Base-by-base conservation (phyloP, 2,113 vertebrate species). In the Pelobates fuscus region DNA sequence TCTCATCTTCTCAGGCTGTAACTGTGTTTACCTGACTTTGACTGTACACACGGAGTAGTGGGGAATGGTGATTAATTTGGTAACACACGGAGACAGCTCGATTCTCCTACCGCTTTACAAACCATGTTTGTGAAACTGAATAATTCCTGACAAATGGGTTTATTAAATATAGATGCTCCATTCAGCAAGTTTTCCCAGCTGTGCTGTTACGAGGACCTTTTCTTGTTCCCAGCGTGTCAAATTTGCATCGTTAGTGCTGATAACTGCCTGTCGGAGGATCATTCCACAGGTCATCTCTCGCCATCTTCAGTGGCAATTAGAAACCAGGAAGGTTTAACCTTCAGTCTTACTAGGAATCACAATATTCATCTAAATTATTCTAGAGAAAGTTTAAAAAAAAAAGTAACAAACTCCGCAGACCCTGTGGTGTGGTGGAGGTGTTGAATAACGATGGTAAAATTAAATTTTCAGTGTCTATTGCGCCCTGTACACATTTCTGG, bases 161-260 rank as follows among this genome's bases (percentile, higher is more conserved):
- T 66, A 74, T 74, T 26, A 74, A 74, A 66, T 74, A 74, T 74
- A 30, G 25, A 74, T 66, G 62, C n/a, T 21, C 14, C 0, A 20
- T 20, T 27, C 4, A 24, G 71, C 23, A n/a, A 20, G 61, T 1
- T 24, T 44, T 25, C 61, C 71, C 71, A 7, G 46, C 46, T 2
- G 29, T n/a, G 60, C 21, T 11, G 27, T 72, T 72, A 52, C 20
- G 24, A 15, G n/a, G 26, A 4, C 43, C 70, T 63, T 62, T 63
- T 24, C 20, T 62, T 17, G 41, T 59, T 25, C 69, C 46, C 24
- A 1, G 14, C 6, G 24, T 71, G 70, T 71, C 58, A 63, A 5
- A 29, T 7, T 11, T 8, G 59, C 58, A 52, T 71, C 70, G 27
- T 71, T 71, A 71, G 43, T 30, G 26, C 23, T 59, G 60, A 64